Evolutionary conservation across 2,797 vertebrate genomes (phyloP).

Genomic region (Ibycter americanus): DNA sequence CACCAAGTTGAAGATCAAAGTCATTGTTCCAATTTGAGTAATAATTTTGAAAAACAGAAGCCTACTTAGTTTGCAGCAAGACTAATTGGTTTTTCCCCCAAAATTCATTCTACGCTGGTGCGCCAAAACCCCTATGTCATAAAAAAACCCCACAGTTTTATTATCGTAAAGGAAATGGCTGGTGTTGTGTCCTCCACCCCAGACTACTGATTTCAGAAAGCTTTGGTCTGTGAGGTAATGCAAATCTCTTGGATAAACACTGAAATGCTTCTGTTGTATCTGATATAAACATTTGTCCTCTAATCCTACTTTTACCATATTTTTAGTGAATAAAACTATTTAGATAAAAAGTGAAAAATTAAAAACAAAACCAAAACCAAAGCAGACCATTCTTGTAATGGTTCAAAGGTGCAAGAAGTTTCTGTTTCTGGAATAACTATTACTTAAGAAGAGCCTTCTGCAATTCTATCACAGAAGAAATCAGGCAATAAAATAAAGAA

Average conservation of each 20-base stretch:
- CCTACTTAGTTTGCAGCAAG: background rate
- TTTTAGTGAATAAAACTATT: background rate
- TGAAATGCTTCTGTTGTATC: background rate
- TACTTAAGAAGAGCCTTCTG: background rate
- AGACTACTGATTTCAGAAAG: background rate
- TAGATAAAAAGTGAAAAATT: background rate
- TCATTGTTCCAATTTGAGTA: conserved; percentile 19
- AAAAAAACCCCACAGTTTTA: background rate
- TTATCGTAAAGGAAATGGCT: background rate
- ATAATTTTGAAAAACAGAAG: conserved; percentile 33
- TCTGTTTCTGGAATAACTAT: background rate
- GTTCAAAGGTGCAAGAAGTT: background rate
- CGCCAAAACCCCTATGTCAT: background rate
- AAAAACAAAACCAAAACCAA: background rate
- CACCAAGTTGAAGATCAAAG: conserved; percentile 47
- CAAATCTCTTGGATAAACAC: background rate
- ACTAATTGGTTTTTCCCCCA: background rate
- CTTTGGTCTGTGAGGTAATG: background rate
- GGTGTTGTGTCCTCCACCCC: background rate
- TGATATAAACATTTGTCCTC: background rate
- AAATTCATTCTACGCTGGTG: background rate
- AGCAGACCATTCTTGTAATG: background rate
- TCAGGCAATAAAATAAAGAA: background rate
- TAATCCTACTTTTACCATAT: background rate
- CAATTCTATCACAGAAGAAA: background rate